Base-by-base conservation (phyloP, 92 coral and sea anemone genomes). In the Montipora capitata region DNA sequence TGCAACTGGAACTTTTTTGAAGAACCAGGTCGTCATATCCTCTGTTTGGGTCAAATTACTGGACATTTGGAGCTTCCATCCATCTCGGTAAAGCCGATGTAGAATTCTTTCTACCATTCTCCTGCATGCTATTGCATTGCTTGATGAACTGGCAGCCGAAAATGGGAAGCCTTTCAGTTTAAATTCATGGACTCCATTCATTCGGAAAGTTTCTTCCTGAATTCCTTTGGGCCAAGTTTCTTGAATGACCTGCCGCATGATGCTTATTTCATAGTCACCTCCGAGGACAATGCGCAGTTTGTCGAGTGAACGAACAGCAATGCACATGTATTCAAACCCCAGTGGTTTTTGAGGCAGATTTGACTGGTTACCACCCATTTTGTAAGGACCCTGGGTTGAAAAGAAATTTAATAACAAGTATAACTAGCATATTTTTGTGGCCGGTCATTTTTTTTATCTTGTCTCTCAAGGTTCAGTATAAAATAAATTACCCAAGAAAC, bases 101-200 rank as follows among this genome's bases (percentile, higher is more conserved):
- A 95, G 80, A 43, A 95, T 75, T 76, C 65, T 66, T 13, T 79
- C 63, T 14, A 87, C 85, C 93, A 95, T 74, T 72, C 78, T 78
- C 69, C 93, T 83, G 4, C 93, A 74, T 13, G 45, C 67, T 4
- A 73, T 62, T 7, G 94, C 90, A 14, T 61, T 68, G 0, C 16
- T 75, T 4, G 82, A 64, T 12, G 83, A 11, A 17, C 78, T 2
- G 7, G 20, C 88, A 40, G 44, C 12, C 0, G 13, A 18, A 66
- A 95, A 95, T 56, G 96, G 98, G 40, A 14, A 54, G 5, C 96
- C 96, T 20, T 69, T 72, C 27, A 95, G 81, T 73, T 90, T 93
- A 87, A 93, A 90, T 8, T 90, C 71, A 85, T 86, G 78, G 0
- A 92, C 94, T 10, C 88, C 89, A 64, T 83, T 88, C 66, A 83